phyloP scores from a whole-genome alignment of 2,797 vertebrate genomes.

The Onychomys torridus region DNA sequence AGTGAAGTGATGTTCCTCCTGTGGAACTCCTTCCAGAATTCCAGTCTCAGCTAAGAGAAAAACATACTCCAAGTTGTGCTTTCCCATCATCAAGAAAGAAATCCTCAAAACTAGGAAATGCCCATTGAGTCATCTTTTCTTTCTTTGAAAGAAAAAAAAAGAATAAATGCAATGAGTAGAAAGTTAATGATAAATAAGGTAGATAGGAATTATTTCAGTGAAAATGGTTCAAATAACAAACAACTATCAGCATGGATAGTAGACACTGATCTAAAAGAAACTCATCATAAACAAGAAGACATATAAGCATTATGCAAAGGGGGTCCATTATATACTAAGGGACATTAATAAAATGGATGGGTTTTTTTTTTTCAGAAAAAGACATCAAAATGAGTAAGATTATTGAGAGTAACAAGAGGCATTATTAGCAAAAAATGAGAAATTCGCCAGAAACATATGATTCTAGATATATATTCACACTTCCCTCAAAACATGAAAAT shows the following conservation, averaged over 20 bases:
- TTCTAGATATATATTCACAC: background rate
- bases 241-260: background rate
- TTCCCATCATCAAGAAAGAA: no score
- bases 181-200: no score
- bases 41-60: no score
- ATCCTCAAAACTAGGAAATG: no score
- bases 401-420: background rate
- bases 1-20: no score
- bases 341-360: background rate
- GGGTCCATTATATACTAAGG: background rate
- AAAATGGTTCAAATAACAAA: background rate
- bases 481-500: background rate
- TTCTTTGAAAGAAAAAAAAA: no score
- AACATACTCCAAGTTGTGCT: no score
- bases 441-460: background rate
- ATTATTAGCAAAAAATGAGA: background rate
- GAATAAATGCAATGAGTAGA: no score
- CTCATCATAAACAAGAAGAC: background rate
- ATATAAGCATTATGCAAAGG: background rate
- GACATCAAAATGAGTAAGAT: background rate
- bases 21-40: no score
- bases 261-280: background rate
- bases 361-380: background rate
- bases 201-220: background rate
- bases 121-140: no score